phyloP scores from a whole-genome alignment of 2,888 invertebrate genomes.

The Oxytorus armatus region DNA sequence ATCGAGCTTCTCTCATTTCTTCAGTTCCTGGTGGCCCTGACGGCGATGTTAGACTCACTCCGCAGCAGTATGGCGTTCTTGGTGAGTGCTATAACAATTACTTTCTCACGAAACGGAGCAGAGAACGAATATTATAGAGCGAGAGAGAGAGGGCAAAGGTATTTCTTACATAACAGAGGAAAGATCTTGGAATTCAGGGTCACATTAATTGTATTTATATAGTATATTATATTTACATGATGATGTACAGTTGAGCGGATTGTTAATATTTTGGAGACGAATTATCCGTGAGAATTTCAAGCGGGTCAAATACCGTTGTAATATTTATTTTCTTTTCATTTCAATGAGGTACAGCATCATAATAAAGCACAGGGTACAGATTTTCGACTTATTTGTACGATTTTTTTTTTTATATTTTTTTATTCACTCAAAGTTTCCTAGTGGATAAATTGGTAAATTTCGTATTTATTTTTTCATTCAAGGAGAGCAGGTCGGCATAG shows the following conservation, averaged over 20 bases:
- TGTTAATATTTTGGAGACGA: constrained; percentile 57
- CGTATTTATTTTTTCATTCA: constrained; percentile 5
- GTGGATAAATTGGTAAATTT: constrained; percentile 4
- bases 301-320: constrained; percentile 52
- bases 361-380: constrained; percentile 72
- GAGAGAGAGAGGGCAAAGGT: not conserved
- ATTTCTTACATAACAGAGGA: not conserved
- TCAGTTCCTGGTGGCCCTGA: constrained; percentile 84
- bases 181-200: not conserved
- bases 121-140: not conserved
- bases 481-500: constrained; percentile 19
- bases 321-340: constrained; percentile 74
- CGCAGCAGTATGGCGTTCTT: constrained; percentile 95
- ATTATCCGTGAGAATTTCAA: constrained; percentile 17
- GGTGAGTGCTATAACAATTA: constrained; percentile 87
- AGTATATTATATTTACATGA: constrained; percentile 78
- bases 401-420: constrained; percentile 49
- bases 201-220: constrained; percentile 57
- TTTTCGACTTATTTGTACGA: constrained; percentile 65
- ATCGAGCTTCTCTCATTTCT: constrained; percentile 82
- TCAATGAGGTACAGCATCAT: constrained; percentile 73
- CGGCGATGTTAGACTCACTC: constrained; percentile 89
- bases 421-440: constrained; percentile 12
- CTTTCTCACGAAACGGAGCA: constrained; percentile 7
- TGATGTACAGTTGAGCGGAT: constrained; percentile 79